A percentile compares a stretch with the other conserved stretches of the same genome.
Conservation (phyloP, 1,140 invertebrate genomes). For the Dreissena polymorpha region DNA sequence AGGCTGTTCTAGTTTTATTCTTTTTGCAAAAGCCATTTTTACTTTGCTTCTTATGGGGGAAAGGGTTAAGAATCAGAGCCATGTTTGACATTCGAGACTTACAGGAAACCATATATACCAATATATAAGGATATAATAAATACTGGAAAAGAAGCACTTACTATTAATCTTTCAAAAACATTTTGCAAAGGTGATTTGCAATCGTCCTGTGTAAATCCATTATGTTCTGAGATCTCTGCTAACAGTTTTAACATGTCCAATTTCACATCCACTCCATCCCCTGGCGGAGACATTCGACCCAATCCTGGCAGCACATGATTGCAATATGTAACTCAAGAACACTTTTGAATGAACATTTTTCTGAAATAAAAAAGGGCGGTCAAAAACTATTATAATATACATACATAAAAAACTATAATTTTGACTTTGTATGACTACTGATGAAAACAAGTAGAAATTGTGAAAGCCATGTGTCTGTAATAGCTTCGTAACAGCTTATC, state of each 20-base stretch:
- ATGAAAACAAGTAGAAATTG: neutral
- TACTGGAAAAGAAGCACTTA: constrained; percentile 79
- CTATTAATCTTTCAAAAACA: constrained; percentile 89
- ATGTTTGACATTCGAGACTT: no score
- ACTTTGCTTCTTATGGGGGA: no score
- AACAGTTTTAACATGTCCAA: constrained; percentile 92
- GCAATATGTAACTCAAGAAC: constrained; percentile 93
- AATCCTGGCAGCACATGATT: constrained; percentile 89
- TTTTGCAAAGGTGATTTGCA: constrained; percentile 86
- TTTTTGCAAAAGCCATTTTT: no score
- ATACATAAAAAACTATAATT: constrained; percentile 1
- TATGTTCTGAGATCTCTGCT: constrained; percentile 90
- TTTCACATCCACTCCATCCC: constrained; percentile 86
- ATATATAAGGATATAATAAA: no score
- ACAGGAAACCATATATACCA: no score
- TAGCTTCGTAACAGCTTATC: no score
- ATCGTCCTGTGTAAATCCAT: constrained; percentile 86
- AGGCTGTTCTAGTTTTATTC: no score
- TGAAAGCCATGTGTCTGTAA: neutral
- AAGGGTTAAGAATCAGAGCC: no score
- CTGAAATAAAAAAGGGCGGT: constrained; percentile 82
- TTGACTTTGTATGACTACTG: no score
- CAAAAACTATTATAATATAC: neutral
- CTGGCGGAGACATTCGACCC: constrained; percentile 73
- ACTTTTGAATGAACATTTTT: constrained; percentile 92